Evolutionary conservation across 2,888 invertebrate genomes (phyloP).

Genomic region (Abscondita cerata): DNA sequence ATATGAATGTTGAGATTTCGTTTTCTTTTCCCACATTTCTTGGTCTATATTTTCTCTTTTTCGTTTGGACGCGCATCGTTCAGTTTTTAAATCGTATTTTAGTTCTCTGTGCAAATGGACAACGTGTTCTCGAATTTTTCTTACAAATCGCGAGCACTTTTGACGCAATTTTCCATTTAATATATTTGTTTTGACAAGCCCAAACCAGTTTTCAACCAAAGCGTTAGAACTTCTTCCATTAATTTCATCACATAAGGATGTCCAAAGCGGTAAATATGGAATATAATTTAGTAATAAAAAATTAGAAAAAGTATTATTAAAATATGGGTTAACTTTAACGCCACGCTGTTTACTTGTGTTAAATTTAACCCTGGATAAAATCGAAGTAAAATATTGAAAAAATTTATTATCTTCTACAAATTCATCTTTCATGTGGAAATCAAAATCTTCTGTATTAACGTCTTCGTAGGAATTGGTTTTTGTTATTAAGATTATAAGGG

Average conservation of each 20-base stretch:
- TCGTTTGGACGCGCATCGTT: no score
- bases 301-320: neutral
- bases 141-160: constrained; percentile 3
- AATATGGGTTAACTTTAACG: no score
- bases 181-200: neutral
- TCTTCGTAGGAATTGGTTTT: no score
- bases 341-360: neutral
- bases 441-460: no score
- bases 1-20: no score
- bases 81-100: neutral
- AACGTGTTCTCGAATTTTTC: neutral
- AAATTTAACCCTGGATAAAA: neutral
- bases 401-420: neutral
- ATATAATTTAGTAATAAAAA: neutral
- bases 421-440: no score
- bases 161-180: neutral
- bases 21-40: no score
- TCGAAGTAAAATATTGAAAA: no score
- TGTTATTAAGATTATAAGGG: neutral
- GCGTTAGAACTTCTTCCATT: neutral
- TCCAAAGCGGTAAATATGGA: neutral
- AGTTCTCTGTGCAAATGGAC: neutral
- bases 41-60: no score
- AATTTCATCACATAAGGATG: neutral
- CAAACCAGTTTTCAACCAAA: constrained; percentile 2